A percentile compares a stretch with the other conserved stretches of the same genome.
phyloP scores from a whole-genome alignment of 2,888 invertebrate species.

The Carterocephalus palaemon region DNA sequence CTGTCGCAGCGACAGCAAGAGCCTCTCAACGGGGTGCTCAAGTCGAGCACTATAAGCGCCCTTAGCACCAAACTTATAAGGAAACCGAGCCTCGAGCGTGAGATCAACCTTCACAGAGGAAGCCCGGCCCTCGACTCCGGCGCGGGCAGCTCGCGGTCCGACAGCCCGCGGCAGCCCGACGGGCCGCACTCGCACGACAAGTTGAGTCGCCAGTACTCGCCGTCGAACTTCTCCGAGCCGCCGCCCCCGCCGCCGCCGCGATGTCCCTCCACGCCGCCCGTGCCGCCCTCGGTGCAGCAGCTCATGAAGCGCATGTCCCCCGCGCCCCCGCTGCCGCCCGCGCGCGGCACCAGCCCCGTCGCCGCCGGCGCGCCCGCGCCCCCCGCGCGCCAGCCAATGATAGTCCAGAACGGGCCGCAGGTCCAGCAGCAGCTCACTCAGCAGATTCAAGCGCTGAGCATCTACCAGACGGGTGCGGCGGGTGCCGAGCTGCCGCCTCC shows the following conservation, averaged over 20 bases:
- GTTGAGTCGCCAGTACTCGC: conserved; percentile 85
- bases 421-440: conserved; percentile 92
- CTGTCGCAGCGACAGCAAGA: conserved; percentile 80
- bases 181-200: conserved; percentile 80
- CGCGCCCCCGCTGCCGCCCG: conserved; percentile 80
- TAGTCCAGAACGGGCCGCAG: conserved; percentile 88
- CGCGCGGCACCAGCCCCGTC: conserved; percentile 87
- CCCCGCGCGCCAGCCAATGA: conserved; percentile 85
- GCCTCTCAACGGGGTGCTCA: conserved; percentile 73
- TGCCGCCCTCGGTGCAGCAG: conserved; percentile 80
- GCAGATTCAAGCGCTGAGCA: conserved; percentile 91
- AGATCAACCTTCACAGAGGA: conserved; percentile 85
- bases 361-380: conserved; percentile 80
- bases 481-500: conserved; percentile 84
- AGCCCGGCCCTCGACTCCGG: conserved; percentile 94
- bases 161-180: conserved; percentile 88
- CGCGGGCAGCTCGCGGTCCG: conserved; percentile 92
- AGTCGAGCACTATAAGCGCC: conserved; percentile 77
- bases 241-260: conserved; percentile 88
- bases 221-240: conserved; percentile 80
- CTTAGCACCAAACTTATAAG: conserved; percentile 87
- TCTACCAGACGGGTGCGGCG: conserved; percentile 82
- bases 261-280: conserved; percentile 84
- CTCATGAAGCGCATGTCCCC: conserved; percentile 81
- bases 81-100: conserved; percentile 93